Conservation (phyloP, 2,888 invertebrate species). For the Plagiodera versicolora region DNA sequence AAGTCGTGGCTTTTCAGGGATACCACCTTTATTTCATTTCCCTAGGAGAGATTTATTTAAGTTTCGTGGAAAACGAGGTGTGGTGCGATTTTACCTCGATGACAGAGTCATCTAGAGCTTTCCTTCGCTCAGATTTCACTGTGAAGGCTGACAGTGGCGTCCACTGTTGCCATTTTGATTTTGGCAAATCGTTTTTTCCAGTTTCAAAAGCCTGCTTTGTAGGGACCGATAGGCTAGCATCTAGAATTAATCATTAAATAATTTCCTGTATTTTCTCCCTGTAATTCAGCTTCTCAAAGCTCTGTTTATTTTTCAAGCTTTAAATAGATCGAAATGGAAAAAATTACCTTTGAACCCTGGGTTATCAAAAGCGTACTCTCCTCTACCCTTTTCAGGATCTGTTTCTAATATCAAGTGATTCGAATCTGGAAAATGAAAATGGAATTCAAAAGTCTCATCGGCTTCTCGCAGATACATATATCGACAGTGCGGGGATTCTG, state of each 20-base stretch:
- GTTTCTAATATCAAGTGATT: slow-evolving; percentile 74
- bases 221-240: slow-evolving; percentile 49
- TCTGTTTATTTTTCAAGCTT: too few relatives aligned
- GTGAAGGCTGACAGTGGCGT: slow-evolving; percentile 52
- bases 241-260: slow-evolving; percentile 41
- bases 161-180: slow-evolving; percentile 56
- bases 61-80: too few relatives aligned
- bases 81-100: slow-evolving; percentile 57
- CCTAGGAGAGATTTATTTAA: slow-evolving; percentile 53
- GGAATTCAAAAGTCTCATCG: too few relatives aligned
- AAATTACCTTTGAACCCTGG: slow-evolving; percentile 67
- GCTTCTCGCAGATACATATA: too few relatives aligned
- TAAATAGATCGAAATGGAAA: too few relatives aligned
- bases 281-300: too few relatives aligned
- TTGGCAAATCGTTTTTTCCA: slow-evolving; percentile 40
- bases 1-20: slow-evolving; percentile 84
- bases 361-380: slow-evolving; percentile 79
- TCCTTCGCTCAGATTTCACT: slow-evolving; percentile 54
- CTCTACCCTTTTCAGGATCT: slow-evolving; percentile 75
- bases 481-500: too few relatives aligned
- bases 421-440: slow-evolving; percentile 52
- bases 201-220: slow-evolving; percentile 45
- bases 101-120: slow-evolving; percentile 62
- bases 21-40: slow-evolving; percentile 64
- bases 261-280: neutral